Evolutionary conservation across 2,113 vertebrate species (phyloP).

Genomic region (Eurypyga helias): DNA sequence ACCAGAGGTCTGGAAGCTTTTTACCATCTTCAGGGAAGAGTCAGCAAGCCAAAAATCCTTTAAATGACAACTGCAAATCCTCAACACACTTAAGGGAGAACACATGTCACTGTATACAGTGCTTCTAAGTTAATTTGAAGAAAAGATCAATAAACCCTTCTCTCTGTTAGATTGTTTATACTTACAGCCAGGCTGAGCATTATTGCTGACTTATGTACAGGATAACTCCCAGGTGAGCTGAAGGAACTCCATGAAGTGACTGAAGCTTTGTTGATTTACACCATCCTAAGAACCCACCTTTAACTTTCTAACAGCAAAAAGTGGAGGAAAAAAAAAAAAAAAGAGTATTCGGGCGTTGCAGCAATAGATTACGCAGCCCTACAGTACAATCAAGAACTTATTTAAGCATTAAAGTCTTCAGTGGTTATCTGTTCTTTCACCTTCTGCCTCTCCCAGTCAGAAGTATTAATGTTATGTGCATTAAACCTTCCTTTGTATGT

Average conservation of each 20-base stretch:
- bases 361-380: neutral
- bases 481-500: neutral
- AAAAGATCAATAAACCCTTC: neutral
- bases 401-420: neutral
- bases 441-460: neutral
- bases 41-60: neutral
- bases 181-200: neutral
- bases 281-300: neutral
- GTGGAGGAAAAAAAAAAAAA: neutral
- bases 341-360: rapidly evolving
- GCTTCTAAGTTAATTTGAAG: neutral
- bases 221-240: neutral
- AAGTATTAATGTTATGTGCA: neutral
- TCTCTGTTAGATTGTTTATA: neutral
- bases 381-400: neutral
- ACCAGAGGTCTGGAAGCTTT: neutral
- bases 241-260: neutral
- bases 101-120: neutral
- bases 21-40: neutral
- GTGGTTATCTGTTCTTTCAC: neutral
- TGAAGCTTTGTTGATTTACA: neutral
- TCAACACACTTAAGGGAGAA: neutral
- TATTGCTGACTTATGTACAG: neutral
- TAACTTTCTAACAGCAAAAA: neutral
- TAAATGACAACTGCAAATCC: neutral